phyloP scores from a whole-genome alignment of 2,888 invertebrate genomes.

The Psococerastis gibbosa region DNA sequence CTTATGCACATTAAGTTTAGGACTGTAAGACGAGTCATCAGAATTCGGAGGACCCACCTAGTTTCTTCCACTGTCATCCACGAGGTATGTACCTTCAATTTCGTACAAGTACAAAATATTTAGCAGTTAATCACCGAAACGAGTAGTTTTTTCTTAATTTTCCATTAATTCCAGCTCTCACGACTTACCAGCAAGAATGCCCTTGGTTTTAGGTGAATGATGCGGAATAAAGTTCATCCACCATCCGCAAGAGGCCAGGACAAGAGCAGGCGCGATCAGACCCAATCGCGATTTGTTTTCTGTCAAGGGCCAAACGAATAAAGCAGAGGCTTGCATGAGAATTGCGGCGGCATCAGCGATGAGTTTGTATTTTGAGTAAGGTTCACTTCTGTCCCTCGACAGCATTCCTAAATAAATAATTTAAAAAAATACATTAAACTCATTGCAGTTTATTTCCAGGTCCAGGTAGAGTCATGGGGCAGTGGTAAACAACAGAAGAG shows the following conservation, averaged over 20 bases:
- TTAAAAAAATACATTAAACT: neutral
- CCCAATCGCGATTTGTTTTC: slow-evolving; percentile 31
- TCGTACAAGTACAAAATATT: no score
- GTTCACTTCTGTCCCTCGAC: slow-evolving; percentile 26
- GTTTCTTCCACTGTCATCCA: no score
- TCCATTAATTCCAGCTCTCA: no score
- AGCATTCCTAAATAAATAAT: slow-evolving; percentile 8
- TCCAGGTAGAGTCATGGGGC: no score
- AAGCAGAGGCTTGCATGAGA: slow-evolving; percentile 42
- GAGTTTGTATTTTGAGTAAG: slow-evolving; percentile 26
- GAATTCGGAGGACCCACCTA: no score
- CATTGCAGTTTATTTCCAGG: neutral
- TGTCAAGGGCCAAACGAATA: slow-evolving; percentile 47
- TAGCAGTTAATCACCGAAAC: no score
- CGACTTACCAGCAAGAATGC: no score
- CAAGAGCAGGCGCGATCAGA: slow-evolving; percentile 39
- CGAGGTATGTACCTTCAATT: no score
- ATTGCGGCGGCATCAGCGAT: slow-evolving; percentile 39
- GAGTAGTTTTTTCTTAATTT: no score
- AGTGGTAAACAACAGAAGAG: no score
- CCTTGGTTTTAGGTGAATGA: slow-evolving; percentile 11
- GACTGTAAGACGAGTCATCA: no score
- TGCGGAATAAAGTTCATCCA: slow-evolving; percentile 59
- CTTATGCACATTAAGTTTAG: no score
- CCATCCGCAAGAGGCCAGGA: slow-evolving; percentile 58